Base-by-base conservation (phyloP, 2,113 vertebrate genomes). In the Balaeniceps rex region DNA sequence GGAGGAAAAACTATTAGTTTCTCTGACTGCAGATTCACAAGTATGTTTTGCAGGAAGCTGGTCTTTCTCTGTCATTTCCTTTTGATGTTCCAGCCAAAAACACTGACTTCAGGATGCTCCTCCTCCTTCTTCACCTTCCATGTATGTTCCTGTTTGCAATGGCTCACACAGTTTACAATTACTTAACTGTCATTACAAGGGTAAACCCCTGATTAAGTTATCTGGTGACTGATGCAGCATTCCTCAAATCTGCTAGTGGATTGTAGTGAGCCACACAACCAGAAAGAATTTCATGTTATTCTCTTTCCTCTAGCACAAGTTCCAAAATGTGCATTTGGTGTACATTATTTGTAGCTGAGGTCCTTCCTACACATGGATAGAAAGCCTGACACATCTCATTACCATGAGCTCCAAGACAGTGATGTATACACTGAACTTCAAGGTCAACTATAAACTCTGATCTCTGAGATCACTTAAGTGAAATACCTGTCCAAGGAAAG, bases 401-500 rank as follows among this genome's bases (percentile, higher is more conserved):
- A 96, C 55, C 0, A 6, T 52, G 52, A 91, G 69, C 69, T 84
- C 65, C 70, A 82, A 79, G 87, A 88, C 74, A 94, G 89, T 79
- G 80, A 93, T 36, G 11, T 75, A 71, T 34, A 87, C 3, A 71
- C 60, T 85, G 65, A 91, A 76, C 69, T 81, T 75, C 84, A 91
- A 96, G 87, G 89, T 95, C 93, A 92, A 9, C 89, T 38, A 51
- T 61, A 81, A 64, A 68, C 38, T 77, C 72, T 24, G 19, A 91
- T 95, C 82, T 85, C 75, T 75, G 69, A 84, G 80, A 95, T 82
- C 69, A 91, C 44, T 89, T 51, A 87, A 89, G 81, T 93, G 65
- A 96, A 94, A 96, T 85, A 94, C 2, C 38, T 49, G 82, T 21
- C 24, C 65, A 78, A 91, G 69, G 38, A 68, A 87, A 71, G 64